phyloP scores from a whole-genome alignment of 2,888 invertebrate species.

The Koerneria pararmatus region DNA sequence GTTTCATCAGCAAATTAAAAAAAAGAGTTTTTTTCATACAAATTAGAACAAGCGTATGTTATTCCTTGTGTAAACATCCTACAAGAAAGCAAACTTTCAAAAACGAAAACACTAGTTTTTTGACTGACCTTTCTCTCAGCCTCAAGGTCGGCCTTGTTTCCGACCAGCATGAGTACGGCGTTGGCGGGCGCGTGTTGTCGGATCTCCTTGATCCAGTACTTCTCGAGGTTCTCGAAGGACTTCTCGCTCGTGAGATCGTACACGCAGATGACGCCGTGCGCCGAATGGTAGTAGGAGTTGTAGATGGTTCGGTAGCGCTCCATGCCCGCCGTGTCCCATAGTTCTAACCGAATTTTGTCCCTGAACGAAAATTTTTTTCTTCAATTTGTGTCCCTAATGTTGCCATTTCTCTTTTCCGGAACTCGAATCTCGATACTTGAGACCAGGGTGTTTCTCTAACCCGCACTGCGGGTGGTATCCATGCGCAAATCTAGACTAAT shows the following conservation, averaged over 20 bases:
- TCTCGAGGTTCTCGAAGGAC: slow-evolving; percentile 57
- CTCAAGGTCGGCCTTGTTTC: slow-evolving; percentile 59
- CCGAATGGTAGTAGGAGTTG: slow-evolving; percentile 60
- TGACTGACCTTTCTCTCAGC: slow-evolving; percentile 44
- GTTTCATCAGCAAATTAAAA: too few species aligned
- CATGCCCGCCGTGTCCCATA: slow-evolving; percentile 59
- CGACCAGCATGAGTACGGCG: slow-evolving; percentile 59
- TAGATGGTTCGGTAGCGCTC: slow-evolving; percentile 59
- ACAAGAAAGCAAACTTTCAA: too few species aligned
- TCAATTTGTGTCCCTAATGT: too few species aligned
- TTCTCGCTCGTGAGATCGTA: slow-evolving; percentile 58
- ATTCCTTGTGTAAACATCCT: too few species aligned
- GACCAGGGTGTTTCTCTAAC: too few species aligned
- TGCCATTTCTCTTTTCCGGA: too few species aligned
- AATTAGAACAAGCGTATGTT: too few species aligned
- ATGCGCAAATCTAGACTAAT: too few species aligned
- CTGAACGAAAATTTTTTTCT: slow-evolving; percentile 4
- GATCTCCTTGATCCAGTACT: slow-evolving; percentile 59
- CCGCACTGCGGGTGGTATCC: too few species aligned
- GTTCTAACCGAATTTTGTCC: slow-evolving; percentile 43
- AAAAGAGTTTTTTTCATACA: too few species aligned
- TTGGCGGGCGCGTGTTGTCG: slow-evolving; percentile 58
- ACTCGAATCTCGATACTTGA: too few species aligned
- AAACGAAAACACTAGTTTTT: too few species aligned
- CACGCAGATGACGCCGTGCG: slow-evolving; percentile 60